These are phyloP conservation scores for Phalacrocorax brasilianus DNA, from an alignment of 2,113 vertebrate species.

Conservation along the genomic window DNA sequence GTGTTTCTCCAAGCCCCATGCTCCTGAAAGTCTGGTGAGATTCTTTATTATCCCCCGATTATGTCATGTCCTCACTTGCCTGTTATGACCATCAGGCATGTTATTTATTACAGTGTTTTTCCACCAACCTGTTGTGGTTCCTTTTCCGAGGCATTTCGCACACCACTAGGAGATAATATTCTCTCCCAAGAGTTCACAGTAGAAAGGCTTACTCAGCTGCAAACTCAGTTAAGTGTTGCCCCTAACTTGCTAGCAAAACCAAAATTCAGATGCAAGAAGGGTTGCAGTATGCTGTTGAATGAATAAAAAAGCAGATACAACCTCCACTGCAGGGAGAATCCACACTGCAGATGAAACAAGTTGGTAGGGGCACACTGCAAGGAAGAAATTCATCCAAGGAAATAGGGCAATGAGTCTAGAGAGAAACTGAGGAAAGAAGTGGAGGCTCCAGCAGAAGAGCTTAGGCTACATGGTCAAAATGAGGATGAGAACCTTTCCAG, in stretches of 20 bases:
- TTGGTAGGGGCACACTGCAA: neutral
- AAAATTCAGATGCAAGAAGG: neutral
- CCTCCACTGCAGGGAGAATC: neutral
- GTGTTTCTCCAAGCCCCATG: neutral
- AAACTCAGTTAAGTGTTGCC: neutral
- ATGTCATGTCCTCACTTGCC: neutral
- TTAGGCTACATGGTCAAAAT: neutral
- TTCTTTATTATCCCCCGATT: slow-evolving; percentile 30
- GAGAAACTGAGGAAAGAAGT: neutral
- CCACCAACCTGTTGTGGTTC: neutral
- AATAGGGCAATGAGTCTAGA: neutral
- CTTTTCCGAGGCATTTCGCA: neutral
- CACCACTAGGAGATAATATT: neutral
- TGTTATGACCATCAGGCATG: neutral
- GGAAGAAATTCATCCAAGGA: neutral
- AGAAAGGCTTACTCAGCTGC: neutral
- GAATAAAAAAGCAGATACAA: neutral
- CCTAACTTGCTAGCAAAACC: neutral
- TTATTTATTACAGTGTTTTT: slow-evolving; percentile 7
- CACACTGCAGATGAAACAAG: neutral
- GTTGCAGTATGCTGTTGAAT: neutral
- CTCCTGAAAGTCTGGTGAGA: neutral
- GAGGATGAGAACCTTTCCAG: neutral
- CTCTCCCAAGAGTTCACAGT: neutral
- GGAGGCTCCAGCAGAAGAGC: neutral